A percentile compares a stretch with the other conserved stretches of the same genome.
Evolutionary conservation across 2,797 vertebrate species (phyloP).

Genomic region (Squalus acanthias): DNA sequence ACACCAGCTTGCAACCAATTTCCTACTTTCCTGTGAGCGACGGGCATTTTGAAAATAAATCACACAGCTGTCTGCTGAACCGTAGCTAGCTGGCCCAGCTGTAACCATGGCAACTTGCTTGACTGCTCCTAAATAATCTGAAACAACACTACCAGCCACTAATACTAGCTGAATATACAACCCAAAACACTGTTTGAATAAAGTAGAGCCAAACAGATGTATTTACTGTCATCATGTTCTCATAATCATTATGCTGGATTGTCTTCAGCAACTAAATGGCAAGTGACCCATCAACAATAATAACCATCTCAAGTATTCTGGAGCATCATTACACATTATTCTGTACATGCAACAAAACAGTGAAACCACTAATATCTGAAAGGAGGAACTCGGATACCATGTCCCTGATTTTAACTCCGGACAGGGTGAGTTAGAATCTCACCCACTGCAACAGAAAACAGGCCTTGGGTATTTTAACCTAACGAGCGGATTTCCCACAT

Average conservation of each 20-base stretch:
- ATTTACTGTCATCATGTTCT: neutral
- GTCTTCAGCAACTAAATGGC: neutral
- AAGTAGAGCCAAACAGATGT: neutral
- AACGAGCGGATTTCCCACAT: neutral
- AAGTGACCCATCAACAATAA: neutral
- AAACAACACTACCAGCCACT: neutral
- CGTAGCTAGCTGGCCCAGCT: neutral
- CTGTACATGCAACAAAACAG: neutral
- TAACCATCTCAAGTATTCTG: neutral
- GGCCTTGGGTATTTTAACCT: neutral
- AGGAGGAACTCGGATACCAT: neutral
- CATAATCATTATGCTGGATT: neutral
- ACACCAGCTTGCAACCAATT: neutral
- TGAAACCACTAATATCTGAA: neutral
- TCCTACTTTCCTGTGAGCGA: neutral
- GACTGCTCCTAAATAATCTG: neutral
- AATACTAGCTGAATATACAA: neutral
- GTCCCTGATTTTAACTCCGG: neutral
- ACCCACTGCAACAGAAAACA: neutral
- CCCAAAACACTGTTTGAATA: neutral
- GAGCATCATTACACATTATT: neutral
- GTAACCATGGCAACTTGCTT: neutral
- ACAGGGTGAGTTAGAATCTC: neutral
- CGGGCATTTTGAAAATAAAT: neutral
- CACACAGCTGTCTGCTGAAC: neutral